phyloP scores from a whole-genome alignment of 2,888 invertebrate species.

The Tipula vernalis region DNA sequence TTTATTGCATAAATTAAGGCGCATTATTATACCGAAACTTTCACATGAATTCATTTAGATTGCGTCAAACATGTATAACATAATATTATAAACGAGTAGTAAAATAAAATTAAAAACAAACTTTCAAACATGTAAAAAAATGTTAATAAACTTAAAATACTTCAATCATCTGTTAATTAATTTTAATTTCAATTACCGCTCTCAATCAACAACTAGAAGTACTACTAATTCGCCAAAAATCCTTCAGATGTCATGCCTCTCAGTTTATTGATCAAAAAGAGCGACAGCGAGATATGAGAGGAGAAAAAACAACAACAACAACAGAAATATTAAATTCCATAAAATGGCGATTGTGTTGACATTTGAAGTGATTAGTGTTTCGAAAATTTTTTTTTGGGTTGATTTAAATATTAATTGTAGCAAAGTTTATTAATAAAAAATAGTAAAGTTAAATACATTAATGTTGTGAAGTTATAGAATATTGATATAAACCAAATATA shows the following conservation, averaged over 20 bases:
- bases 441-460: background rate
- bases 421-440: background rate
- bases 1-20: too few species aligned
- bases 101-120: background rate
- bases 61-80: too few species aligned
- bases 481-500: background rate
- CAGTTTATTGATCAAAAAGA: background rate
- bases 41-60: too few species aligned
- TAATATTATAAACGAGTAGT: too few species aligned
- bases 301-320: background rate
- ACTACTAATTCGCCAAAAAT: background rate
- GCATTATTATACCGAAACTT: too few species aligned
- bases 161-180: too few species aligned
- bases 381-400: too few species aligned
- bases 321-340: background rate
- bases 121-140: background rate
- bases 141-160: background rate
- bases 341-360: conserved; percentile 4
- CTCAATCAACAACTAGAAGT: background rate
- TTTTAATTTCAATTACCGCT: background rate
- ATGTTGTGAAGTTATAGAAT: background rate
- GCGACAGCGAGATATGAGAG: background rate
- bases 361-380: background rate
- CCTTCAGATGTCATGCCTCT: background rate
- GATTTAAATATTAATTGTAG: background rate